Conservation (phyloP, 2,888 invertebrate genomes). For the Zele albiditarsus region DNA sequence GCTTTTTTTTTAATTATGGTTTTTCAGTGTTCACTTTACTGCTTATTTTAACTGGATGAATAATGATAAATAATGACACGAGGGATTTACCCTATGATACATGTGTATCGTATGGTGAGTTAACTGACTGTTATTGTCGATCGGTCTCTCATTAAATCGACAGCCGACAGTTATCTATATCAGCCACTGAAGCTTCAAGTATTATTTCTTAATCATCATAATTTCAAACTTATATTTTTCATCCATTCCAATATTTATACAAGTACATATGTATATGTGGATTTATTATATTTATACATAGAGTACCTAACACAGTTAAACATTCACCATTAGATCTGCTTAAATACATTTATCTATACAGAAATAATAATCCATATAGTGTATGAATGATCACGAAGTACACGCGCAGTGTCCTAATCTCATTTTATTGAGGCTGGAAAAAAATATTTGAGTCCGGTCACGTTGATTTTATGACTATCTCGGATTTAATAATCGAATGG, state of each 20-base stretch:
- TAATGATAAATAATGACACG: slow-evolving; percentile 13
- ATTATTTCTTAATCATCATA: slow-evolving; percentile 14
- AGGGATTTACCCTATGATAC: background rate
- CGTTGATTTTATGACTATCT: slow-evolving; percentile 16
- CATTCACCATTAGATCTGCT: background rate
- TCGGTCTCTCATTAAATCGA: slow-evolving; percentile 31
- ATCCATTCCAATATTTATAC: slow-evolving; percentile 5
- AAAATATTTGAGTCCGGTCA: background rate
- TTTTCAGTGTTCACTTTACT: background rate
- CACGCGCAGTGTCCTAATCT: background rate
- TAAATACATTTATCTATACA: background rate
- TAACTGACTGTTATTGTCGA: slow-evolving; percentile 32
- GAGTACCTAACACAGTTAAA: background rate
- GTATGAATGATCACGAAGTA: slow-evolving; percentile 4
- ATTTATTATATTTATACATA: background rate
- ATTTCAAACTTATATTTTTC: background rate
- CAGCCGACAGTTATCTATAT: slow-evolving; percentile 14
- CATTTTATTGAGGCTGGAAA: background rate
- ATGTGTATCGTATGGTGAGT: background rate
- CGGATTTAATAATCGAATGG: slow-evolving; percentile 3
- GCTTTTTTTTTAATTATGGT: background rate
- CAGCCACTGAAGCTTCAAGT: background rate
- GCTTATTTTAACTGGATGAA: background rate
- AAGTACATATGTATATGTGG: background rate
- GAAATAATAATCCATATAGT: background rate